Conservation (phyloP, 2,888 invertebrate genomes). For the Graphium colonna region DNA sequence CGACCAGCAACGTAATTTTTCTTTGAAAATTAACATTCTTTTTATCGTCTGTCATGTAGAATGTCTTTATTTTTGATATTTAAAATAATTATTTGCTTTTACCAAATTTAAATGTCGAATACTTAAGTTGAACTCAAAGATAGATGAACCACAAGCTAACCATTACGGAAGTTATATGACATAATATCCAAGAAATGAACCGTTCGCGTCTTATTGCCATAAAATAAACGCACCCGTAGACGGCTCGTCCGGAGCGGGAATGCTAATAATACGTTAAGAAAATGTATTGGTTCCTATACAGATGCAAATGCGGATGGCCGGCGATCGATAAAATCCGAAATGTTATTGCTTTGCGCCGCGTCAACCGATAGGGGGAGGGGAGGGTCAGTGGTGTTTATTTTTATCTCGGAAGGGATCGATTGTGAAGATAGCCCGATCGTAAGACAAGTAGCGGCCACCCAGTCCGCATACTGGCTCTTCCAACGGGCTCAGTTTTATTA, state of each 20-base stretch:
- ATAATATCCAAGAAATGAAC: constrained; percentile 18
- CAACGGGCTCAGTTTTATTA: constrained; percentile 68
- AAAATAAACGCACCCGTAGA: constrained; percentile 26
- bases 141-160: neutral
- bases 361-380: constrained; percentile 46
- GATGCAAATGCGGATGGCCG: constrained; percentile 69
- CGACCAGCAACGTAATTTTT: too few species aligned
- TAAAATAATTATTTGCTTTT: neutral
- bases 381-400: constrained; percentile 62
- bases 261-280: constrained; percentile 65
- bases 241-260: constrained; percentile 43
- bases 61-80: neutral
- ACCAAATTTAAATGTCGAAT: neutral
- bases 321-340: constrained; percentile 68
- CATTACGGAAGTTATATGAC: constrained; percentile 18
- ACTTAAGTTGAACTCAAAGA: constrained; percentile 6
- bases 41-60: too few species aligned
- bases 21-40: too few species aligned
- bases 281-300: constrained; percentile 67
- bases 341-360: constrained; percentile 68
- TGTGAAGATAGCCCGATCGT: constrained; percentile 76
- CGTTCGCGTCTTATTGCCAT: constrained; percentile 16
- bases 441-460: constrained; percentile 80
- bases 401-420: constrained; percentile 73
- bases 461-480: constrained; percentile 44